Percentiles rank a stretch among this genome's conserved stretches.
These are phyloP conservation scores for Oxyura jamaicensis DNA, from an alignment of 2,113 vertebrate species.

Conservation along the genomic window DNA sequence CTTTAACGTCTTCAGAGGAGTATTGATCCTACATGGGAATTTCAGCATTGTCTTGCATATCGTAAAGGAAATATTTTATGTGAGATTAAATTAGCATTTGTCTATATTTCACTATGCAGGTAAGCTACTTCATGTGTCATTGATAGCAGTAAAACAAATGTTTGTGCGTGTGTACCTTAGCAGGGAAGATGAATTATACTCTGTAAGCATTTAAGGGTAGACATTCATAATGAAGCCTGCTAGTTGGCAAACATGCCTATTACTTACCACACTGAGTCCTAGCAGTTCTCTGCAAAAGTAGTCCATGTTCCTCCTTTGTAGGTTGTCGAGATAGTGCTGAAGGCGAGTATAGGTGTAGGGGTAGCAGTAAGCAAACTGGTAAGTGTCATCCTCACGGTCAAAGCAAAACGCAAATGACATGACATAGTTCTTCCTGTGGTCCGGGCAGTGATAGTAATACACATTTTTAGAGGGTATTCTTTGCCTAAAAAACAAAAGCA, in stretches of 20 bases:
- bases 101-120: background rate
- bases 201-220: background rate
- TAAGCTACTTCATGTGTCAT: background rate
- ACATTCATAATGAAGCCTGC: background rate
- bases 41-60: background rate
- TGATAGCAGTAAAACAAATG: background rate
- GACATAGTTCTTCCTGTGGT: slow-evolving; percentile 95
- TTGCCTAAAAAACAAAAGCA: slow-evolving; percentile 84
- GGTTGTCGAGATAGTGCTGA: slow-evolving; percentile 92
- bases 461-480: slow-evolving; percentile 95
- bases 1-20: background rate
- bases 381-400: slow-evolving; percentile 92
- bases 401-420: slow-evolving; percentile 99
- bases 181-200: background rate
- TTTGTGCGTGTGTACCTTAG: background rate
- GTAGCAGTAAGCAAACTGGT: slow-evolving; percentile 98
- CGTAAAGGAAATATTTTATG: background rate
- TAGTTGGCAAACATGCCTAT: background rate
- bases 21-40: background rate
- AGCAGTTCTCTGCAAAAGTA: slow-evolving; percentile 91
- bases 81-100: slow-evolving; percentile 25
- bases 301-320: slow-evolving; percentile 90
- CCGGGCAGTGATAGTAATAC: slow-evolving; percentile 96
- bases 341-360: slow-evolving; percentile 96
- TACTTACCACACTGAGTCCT: slow-evolving; percentile 93